Evolutionary conservation across 2,797 vertebrate genomes (phyloP).

Genomic region (Decapterus maruadsi): DNA sequence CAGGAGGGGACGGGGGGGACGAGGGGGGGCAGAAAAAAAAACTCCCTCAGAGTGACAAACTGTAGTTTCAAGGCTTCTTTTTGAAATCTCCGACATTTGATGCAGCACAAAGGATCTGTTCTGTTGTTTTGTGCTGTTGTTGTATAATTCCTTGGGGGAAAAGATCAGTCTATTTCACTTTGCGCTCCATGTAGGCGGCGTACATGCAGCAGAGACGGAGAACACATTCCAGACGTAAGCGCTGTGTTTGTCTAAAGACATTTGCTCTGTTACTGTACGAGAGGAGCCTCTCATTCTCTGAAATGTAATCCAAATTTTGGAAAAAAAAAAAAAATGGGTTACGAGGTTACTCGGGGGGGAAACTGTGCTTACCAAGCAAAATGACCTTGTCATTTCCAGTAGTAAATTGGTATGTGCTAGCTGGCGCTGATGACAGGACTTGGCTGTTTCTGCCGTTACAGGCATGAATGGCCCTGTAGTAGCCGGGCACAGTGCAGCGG

Average conservation of each 20-base stretch:
- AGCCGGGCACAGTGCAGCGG: conserved; percentile 70
- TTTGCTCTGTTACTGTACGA: conserved; percentile 24
- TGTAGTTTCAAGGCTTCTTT: conserved; percentile 52
- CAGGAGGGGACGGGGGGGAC: not conserved
- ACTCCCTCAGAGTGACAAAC: conserved; percentile 52
- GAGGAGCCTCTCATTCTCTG: conserved; percentile 49
- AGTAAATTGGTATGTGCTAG: conserved; percentile 65
- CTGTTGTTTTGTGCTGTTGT: conserved; percentile 63
- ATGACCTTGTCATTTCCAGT: conserved; percentile 62
- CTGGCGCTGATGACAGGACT: conserved; percentile 64
- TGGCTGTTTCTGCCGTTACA: conserved; percentile 67
- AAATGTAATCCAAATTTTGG: conserved; percentile 49
- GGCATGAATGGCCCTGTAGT: conserved; percentile 77
- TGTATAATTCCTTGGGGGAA: conserved; percentile 65
- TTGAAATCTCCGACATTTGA: conserved; percentile 55
- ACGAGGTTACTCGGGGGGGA: conserved; percentile 47
- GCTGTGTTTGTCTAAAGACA: conserved; percentile 59
- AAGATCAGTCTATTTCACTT: conserved; percentile 64
- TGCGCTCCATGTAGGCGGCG: conserved; percentile 44
- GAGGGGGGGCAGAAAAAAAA: not conserved
- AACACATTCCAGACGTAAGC: conserved; percentile 43
- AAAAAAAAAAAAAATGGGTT: conserved; percentile 40
- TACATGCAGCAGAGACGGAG: conserved; percentile 46
- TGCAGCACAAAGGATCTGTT: conserved; percentile 56
- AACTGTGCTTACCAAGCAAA: conserved; percentile 69